Percentiles rank a stretch among this genome's conserved stretches.
phyloP scores from a whole-genome alignment of 1,140 invertebrate species.

The Acromyrmex charruanus region DNA sequence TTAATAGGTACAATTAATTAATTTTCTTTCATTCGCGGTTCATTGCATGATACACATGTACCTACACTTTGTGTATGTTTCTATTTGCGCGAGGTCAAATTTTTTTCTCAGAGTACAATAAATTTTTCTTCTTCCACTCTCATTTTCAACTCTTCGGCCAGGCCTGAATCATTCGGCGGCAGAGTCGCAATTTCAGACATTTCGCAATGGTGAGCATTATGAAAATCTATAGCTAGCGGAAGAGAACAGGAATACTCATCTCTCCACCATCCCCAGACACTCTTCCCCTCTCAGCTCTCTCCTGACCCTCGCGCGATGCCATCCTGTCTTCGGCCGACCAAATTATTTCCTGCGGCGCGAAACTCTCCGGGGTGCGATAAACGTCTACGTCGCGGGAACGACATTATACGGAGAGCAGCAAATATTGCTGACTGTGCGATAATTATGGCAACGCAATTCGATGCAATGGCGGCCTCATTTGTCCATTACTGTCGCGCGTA shows the following conservation, averaged over 20 bases:
- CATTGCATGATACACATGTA: background rate
- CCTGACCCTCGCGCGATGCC: background rate
- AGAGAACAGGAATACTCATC: conserved; percentile 56
- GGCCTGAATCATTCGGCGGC: conserved; percentile 7
- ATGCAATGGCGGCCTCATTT: conserved; percentile 34
- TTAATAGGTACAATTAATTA: conserved; percentile 17
- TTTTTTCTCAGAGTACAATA: conserved; percentile 24
- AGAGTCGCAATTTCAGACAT: conserved; percentile 12
- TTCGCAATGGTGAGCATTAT: conserved; percentile 63
- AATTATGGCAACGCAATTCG: conserved; percentile 62
- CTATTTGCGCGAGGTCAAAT: conserved; percentile 7
- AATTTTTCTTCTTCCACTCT: conserved; percentile 4
- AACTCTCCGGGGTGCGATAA: conserved; percentile 64
- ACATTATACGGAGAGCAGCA: conserved; percentile 31
- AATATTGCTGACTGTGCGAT: conserved; percentile 61
- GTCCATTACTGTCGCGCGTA: conserved; percentile 50
- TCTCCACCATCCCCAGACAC: conserved; percentile 36
- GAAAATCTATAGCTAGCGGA: conserved; percentile 70
- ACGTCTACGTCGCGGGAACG: conserved; percentile 43
- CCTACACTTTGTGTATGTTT: background rate
- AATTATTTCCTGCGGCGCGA: conserved; percentile 71
- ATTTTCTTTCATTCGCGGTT: background rate
- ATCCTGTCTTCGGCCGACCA: conserved; percentile 49
- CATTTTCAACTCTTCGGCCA: background rate
- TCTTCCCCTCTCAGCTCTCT: background rate